Percentiles rank a stretch among this genome's conserved stretches.
phyloP scores from a whole-genome alignment of 2,888 invertebrate genomes.

The Serripes groenlandicus region DNA sequence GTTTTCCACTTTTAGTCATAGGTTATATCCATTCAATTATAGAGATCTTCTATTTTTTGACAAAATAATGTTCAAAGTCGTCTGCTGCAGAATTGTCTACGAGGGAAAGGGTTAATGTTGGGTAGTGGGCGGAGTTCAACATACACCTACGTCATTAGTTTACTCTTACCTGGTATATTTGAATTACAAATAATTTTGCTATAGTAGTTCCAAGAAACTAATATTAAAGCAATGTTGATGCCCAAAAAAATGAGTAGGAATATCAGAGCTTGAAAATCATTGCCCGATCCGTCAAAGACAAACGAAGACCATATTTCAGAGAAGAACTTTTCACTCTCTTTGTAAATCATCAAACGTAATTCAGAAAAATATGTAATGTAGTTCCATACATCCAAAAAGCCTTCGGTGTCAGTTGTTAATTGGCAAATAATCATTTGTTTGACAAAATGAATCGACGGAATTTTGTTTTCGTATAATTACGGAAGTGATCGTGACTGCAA shows the following conservation, averaged over 20 bases:
- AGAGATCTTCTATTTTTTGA: too few relatives aligned
- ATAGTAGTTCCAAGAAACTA: conserved; percentile 49
- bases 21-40: too few relatives aligned
- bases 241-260: conserved; percentile 18
- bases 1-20: too few relatives aligned
- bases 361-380: background rate
- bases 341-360: background rate
- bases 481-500: background rate
- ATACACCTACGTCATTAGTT: background rate
- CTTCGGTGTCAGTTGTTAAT: background rate
- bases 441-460: background rate
- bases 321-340: background rate
- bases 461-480: background rate
- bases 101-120: too few relatives aligned
- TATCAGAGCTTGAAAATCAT: conserved; percentile 1
- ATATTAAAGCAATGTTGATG: conserved; percentile 38
- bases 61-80: too few relatives aligned
- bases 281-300: background rate
- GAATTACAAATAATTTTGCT: conserved; percentile 46
- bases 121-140: too few relatives aligned
- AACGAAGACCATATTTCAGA: background rate
- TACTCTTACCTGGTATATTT: conserved; percentile 41
- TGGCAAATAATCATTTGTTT: conserved; percentile 1
- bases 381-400: background rate
- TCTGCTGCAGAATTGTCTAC: too few relatives aligned